phyloP scores from a whole-genome alignment of 2,888 invertebrate genomes.

The Leptinotarsa juncta region DNA sequence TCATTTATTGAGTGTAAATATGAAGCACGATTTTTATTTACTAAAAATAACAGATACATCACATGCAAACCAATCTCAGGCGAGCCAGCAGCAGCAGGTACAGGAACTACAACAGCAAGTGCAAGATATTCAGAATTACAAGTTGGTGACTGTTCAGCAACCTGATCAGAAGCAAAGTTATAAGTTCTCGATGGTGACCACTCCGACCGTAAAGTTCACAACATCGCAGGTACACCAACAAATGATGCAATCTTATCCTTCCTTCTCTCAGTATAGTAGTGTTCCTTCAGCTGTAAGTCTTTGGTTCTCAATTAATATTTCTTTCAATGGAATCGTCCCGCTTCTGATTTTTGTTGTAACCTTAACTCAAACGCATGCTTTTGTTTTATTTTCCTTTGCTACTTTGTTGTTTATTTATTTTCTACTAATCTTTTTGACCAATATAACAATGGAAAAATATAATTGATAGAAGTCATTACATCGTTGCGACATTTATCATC shows the following conservation, averaged over 20 bases:
- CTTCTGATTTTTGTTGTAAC: not conserved
- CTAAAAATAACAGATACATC: constrained; percentile 47
- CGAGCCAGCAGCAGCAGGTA: constrained; percentile 44
- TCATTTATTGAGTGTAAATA: not conserved
- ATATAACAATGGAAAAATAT: too few relatives aligned
- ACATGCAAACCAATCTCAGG: constrained; percentile 39
- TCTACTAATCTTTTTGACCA: not conserved
- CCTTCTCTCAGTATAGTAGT: constrained; percentile 52
- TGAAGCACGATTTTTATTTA: constrained; percentile 18
- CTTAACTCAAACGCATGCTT: not conserved
- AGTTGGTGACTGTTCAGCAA: constrained; percentile 47
- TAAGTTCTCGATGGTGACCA: constrained; percentile 57
- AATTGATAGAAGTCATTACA: too few relatives aligned
- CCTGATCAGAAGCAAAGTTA: constrained; percentile 53
- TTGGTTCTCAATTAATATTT: constrained; percentile 22
- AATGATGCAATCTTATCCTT: constrained; percentile 51
- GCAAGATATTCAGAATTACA: constrained; percentile 47
- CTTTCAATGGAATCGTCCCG: not conserved
- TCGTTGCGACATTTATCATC: too few relatives aligned
- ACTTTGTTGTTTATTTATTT: not conserved
- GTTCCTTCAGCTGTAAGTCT: constrained; percentile 52
- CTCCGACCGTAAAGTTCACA: constrained; percentile 61
- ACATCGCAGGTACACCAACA: constrained; percentile 53
- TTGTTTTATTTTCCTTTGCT: not conserved
- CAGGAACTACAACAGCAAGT: constrained; percentile 48